Base-by-base conservation (phyloP, 2,113 vertebrate genomes). In the Ovis canadensis region DNA sequence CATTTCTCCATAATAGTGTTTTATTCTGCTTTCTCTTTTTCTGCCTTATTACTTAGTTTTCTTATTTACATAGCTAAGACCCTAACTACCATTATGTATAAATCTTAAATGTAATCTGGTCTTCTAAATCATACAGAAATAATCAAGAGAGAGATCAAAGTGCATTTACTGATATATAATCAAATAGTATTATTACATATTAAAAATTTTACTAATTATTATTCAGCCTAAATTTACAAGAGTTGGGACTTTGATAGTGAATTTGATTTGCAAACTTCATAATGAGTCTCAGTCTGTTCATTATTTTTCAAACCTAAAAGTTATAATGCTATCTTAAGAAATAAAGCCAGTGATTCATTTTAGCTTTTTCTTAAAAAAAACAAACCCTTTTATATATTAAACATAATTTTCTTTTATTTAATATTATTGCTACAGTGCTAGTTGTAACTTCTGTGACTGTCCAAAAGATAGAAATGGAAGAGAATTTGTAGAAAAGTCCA, bases 381-480 rank as follows among this genome's bases (percentile, higher is more conserved):
- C 1, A n/a, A 74, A 62, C 31, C 10, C 15, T 93, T 90, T 96
- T 43, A 15, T 48, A 45, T 84, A 88, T 25, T 82, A 64, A 92
- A 50, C 9, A 90, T 67, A n/a, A 71, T 84, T 96, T 71, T 94
- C 48, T 94, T 81, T 45, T n/a, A 57, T 17, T 92, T 97, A 48
- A 27, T 85, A 10, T 87, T 82, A 86, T 19, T 4, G 0, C 4
- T 60, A 45, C 60, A 88, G 77, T 33, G 33, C 43, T 92, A 90
- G n/a, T 67, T 96, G 8, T 90, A 90, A 94, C n/a, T 90, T 67
- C 87, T 95, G 25, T 86, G 89, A 86, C 55, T 82, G n/a, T 60
- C 67, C 83, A 64, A 92, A 90, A 97, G 82, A 96, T 90, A 78
- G 91, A 97, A 97, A 95, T 48, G 78, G 48, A 67, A 97, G 48